Percentiles rank a stretch among this genome's conserved stretches.
These are phyloP conservation scores for Tetramorium simillimum DNA, from an alignment of 1,140 invertebrate genomes.

Conservation along the genomic window DNA sequence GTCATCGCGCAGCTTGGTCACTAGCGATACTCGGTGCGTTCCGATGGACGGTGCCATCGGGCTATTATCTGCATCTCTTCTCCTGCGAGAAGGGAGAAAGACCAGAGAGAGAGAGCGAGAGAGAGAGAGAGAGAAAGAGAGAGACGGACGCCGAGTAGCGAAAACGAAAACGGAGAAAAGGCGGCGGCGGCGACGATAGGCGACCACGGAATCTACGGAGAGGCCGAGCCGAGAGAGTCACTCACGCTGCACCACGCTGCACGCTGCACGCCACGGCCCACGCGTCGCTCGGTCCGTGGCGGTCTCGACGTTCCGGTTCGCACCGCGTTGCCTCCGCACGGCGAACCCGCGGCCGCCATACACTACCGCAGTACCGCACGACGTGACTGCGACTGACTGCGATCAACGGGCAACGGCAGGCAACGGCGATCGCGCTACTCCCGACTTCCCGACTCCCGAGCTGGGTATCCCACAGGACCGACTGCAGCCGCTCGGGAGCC, in stretches of 20 bases:
- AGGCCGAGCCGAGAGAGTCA: background rate
- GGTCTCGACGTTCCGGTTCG: constrained; percentile 26
- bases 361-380: constrained; percentile 56
- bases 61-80: background rate
- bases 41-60: background rate
- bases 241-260: background rate
- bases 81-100: background rate
- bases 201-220: background rate
- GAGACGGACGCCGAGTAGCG: background rate
- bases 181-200: too few relatives aligned
- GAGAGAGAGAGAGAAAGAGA: background rate
- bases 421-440: background rate
- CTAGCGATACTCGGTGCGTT: background rate
- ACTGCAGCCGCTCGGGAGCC: background rate
- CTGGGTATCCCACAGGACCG: background rate
- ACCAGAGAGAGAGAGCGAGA: too few relatives aligned
- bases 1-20: background rate
- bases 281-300: constrained; percentile 49
- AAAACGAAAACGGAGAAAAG: background rate
- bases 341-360: constrained; percentile 52
- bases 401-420: too few relatives aligned
- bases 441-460: background rate
- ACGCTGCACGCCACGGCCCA: too few relatives aligned
- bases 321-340: background rate
- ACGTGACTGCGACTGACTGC: background rate